phyloP scores from a whole-genome alignment of 2,113 vertebrate species.

The Esox niger region DNA sequence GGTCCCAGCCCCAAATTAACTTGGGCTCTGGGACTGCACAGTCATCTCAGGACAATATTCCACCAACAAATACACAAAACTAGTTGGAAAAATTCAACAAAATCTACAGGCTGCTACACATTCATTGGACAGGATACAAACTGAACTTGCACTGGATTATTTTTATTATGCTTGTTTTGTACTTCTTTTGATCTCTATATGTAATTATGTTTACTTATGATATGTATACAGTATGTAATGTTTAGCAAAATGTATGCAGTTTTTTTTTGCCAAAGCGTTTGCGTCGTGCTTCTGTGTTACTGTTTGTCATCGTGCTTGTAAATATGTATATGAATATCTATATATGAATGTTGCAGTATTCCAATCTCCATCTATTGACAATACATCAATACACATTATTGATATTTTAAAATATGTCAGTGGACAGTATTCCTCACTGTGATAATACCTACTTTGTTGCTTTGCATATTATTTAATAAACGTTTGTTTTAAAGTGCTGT shows the following conservation, averaged over 20 bases:
- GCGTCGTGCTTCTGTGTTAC: constrained; percentile 54
- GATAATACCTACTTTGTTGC: constrained; percentile 73
- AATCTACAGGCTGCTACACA: constrained; percentile 67
- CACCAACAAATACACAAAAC: constrained; percentile 46
- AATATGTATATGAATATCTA: constrained; percentile 72
- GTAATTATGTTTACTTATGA: constrained; percentile 67
- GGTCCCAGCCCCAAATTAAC: constrained; percentile 65
- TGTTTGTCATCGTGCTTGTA: constrained; percentile 58
- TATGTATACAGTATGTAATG: constrained; percentile 44
- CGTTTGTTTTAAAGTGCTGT: constrained; percentile 60
- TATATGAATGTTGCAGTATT: constrained; percentile 74
- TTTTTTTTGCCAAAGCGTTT: constrained; percentile 76
- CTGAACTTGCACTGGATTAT: constrained; percentile 77
- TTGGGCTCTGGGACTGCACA: constrained; percentile 9
- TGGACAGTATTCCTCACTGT: constrained; percentile 75
- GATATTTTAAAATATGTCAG: constrained; percentile 64
- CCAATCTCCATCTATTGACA: constrained; percentile 72
- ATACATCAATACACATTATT: constrained; percentile 61
- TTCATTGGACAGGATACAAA: constrained; percentile 57
- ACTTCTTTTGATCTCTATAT: constrained; percentile 42
- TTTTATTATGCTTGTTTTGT: constrained; percentile 62
- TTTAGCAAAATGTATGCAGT: constrained; percentile 67
- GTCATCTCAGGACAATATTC: constrained; percentile 66
- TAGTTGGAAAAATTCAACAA: constrained; percentile 16
- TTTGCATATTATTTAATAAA: constrained; percentile 73